A percentile compares a stretch with the other conserved stretches of the same genome.
Conservation (phyloP, 1,140 invertebrate species). For the Temnothorax curvispinosus region DNA sequence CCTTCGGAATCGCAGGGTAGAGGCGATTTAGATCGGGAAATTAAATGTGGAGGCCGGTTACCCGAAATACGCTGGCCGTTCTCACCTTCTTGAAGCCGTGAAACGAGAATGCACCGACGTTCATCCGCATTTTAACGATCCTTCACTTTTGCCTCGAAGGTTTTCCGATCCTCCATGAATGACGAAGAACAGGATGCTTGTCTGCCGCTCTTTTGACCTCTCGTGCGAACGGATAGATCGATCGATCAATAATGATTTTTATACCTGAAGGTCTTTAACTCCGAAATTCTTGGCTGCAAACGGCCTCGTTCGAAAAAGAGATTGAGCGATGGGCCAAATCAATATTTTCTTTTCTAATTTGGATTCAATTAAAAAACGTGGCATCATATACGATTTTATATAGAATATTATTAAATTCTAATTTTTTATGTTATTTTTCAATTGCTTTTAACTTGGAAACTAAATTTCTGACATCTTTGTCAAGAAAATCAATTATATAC, state of each 20-base stretch:
- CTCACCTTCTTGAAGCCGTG: constrained; percentile 62
- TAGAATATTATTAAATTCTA: not conserved
- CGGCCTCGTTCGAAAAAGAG: not conserved
- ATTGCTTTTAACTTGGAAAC: not conserved
- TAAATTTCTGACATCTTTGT: not conserved
- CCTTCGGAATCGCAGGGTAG: not conserved
- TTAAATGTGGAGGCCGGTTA: not conserved
- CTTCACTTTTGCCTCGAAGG: constrained; percentile 13
- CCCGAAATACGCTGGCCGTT: constrained; percentile 3
- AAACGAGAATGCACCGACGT: constrained; percentile 58
- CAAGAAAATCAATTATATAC: not conserved
- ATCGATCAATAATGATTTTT: not conserved
- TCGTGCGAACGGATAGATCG: not conserved
- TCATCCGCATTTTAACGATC: constrained; percentile 52
- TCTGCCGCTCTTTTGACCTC: not conserved
- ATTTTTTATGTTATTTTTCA: not conserved
- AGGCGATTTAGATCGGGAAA: constrained; percentile 22
- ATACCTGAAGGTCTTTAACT: not conserved
- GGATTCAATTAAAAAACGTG: not conserved
- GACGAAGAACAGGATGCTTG: not conserved
- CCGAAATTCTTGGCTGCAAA: not conserved
- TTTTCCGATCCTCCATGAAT: not conserved
- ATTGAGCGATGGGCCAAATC: not conserved
- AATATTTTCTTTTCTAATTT: constrained; percentile 24
- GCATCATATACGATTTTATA: not conserved